A percentile compares a stretch with the other conserved stretches of the same genome.
Conservation (phyloP, 2,113 vertebrate species). For the Helogale parvula region DNA sequence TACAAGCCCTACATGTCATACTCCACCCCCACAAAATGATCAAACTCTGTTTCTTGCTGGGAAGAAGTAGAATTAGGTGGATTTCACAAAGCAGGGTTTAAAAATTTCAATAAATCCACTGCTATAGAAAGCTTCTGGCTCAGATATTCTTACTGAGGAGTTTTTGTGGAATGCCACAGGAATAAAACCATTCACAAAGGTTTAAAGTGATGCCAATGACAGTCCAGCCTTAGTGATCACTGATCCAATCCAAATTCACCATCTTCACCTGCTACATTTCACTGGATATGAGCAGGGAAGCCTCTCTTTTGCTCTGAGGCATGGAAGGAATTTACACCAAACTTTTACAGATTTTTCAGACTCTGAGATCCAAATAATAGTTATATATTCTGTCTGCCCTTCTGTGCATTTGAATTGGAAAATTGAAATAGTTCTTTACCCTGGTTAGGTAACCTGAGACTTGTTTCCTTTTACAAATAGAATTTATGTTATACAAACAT, state of each 20-base stretch:
- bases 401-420: neutral
- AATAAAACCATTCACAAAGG: neutral
- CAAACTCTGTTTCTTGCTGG: neutral
- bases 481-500: neutral
- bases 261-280: neutral
- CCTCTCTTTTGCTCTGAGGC: neutral
- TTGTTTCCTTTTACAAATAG: neutral
- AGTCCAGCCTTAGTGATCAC: neutral
- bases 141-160: neutral
- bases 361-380: neutral
- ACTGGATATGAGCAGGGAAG: neutral
- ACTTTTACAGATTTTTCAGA: neutral
- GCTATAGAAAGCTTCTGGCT: neutral
- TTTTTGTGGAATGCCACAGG: neutral
- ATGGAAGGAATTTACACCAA: neutral
- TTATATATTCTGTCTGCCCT: neutral
- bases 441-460: neutral
- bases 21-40: neutral
- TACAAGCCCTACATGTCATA: neutral
- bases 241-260: neutral
- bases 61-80: neutral
- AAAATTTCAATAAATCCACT: neutral
- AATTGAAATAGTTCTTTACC: neutral
- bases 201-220: neutral
- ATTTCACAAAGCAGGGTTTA: neutral